These are phyloP conservation scores for Seriola quinqueradiata DNA, from an alignment of 2,113 vertebrate species.

Conservation along the genomic window DNA sequence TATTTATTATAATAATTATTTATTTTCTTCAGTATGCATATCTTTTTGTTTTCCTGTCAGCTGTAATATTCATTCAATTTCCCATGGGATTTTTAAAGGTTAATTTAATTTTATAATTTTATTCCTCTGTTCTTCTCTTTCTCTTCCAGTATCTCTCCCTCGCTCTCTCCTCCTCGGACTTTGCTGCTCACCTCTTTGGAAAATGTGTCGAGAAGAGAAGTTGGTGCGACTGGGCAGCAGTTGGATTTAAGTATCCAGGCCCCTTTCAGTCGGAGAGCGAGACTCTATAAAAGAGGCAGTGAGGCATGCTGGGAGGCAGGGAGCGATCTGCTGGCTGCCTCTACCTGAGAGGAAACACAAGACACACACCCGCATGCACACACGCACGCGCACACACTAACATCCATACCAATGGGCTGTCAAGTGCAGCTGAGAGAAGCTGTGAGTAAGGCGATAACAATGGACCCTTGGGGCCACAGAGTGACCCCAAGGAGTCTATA, in stretches of 20 bases:
- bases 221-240: slow-evolving; percentile 88
- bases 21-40: too few relatives aligned
- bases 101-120: not conserved
- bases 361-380: slow-evolving; percentile 72
- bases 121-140: not conserved
- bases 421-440: slow-evolving; percentile 95
- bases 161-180: not conserved
- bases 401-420: slow-evolving; percentile 75
- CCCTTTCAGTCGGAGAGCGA: slow-evolving; percentile 81
- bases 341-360: slow-evolving; percentile 94
- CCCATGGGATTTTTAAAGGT: not conserved
- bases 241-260: slow-evolving; percentile 45
- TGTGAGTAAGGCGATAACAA: slow-evolving; percentile 90
- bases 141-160: not conserved
- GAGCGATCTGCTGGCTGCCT: slow-evolving; percentile 94
- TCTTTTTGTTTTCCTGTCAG: not conserved
- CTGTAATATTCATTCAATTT: not conserved
- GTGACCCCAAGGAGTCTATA: slow-evolving; percentile 97
- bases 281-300: slow-evolving; percentile 94
- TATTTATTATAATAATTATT: too few relatives aligned
- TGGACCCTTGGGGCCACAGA: slow-evolving; percentile 80
- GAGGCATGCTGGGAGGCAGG: slow-evolving; percentile 90
- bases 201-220: slow-evolving; percentile 94
- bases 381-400: slow-evolving; percentile 80
- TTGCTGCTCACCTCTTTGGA: slow-evolving; percentile 94